These are phyloP conservation scores for Cariama cristata DNA, from an alignment of 2,113 vertebrate species.

Conservation along the genomic window DNA sequence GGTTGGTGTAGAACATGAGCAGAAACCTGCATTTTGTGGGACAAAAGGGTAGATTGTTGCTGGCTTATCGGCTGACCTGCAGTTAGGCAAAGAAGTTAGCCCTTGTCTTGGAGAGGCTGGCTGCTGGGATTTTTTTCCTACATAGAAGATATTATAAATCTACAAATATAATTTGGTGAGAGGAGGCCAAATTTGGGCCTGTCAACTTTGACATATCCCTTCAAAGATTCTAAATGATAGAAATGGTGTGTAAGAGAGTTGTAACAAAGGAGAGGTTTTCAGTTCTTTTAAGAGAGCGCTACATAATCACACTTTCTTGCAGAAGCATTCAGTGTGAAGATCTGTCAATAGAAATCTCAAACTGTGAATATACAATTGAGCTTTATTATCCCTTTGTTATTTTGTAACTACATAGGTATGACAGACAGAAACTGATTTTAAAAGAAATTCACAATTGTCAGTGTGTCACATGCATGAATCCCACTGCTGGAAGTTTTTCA, in stretches of 20 bases:
- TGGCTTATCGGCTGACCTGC: background rate
- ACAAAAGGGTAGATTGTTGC: background rate
- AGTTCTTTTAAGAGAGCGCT: constrained; percentile 75
- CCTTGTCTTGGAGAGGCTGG: constrained; percentile 24
- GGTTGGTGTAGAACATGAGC: background rate
- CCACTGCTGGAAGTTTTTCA: constrained; percentile 91
- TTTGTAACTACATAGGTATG: constrained; percentile 92
- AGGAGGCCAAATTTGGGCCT: constrained; percentile 78
- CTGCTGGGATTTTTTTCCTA: constrained; percentile 53
- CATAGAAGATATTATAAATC: constrained; percentile 62
- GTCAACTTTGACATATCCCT: constrained; percentile 75
- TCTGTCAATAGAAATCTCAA: constrained; percentile 85
- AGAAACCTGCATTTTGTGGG: background rate
- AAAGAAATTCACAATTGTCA: constrained; percentile 95
- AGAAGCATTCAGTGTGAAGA: constrained; percentile 77
- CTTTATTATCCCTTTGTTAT: constrained; percentile 85
- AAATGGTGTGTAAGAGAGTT: constrained; percentile 73
- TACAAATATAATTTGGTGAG: constrained; percentile 73
- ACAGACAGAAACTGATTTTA: constrained; percentile 89
- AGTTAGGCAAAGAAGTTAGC: background rate
- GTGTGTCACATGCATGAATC: constrained; percentile 92
- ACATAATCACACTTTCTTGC: constrained; percentile 78
- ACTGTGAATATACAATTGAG: constrained; percentile 86
- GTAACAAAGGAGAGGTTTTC: constrained; percentile 76
- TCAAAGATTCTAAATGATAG: constrained; percentile 75